Percentiles rank a stretch among this genome's conserved stretches.
These are phyloP conservation scores for Siniperca knerii DNA, from an alignment of 2,113 vertebrate genomes.

Conservation along the genomic window DNA sequence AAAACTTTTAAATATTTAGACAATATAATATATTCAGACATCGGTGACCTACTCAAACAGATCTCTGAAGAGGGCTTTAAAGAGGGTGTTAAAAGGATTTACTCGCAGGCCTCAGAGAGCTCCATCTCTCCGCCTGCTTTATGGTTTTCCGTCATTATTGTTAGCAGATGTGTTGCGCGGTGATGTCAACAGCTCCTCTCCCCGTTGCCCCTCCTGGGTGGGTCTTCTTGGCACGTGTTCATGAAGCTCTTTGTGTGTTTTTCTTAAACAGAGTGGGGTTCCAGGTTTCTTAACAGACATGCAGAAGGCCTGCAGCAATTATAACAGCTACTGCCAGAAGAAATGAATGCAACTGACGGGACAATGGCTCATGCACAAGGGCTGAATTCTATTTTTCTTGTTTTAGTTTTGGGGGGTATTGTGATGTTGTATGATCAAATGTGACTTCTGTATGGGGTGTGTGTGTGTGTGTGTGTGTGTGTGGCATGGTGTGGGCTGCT, in stretches of 20 bases:
- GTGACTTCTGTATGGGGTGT: neutral
- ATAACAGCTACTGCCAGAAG: slow-evolving; percentile 74
- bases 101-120: neutral
- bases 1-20: neutral
- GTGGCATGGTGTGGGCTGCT: slow-evolving; percentile 11
- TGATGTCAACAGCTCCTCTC: slow-evolving; percentile 38
- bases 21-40: neutral
- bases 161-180: slow-evolving; percentile 53
- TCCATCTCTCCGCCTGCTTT: neutral
- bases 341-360: slow-evolving; percentile 58
- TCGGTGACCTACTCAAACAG: neutral
- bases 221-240: slow-evolving; percentile 25
- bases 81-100: slow-evolving; percentile 26
- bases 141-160: slow-evolving; percentile 25
- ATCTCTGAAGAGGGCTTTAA: slow-evolving; percentile 5
- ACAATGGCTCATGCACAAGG: neutral
- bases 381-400: neutral
- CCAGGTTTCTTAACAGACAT: slow-evolving; percentile 90
- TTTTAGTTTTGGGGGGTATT: slow-evolving; percentile 1
- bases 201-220: slow-evolving; percentile 38
- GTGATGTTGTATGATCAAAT: neutral
- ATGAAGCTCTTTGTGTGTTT: slow-evolving; percentile 20
- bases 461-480: slow-evolving; percentile 7
- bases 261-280: slow-evolving; percentile 87
- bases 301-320: slow-evolving; percentile 88